Base-by-base conservation (phyloP, 2,797 vertebrate species). In the Meda fulgida region DNA sequence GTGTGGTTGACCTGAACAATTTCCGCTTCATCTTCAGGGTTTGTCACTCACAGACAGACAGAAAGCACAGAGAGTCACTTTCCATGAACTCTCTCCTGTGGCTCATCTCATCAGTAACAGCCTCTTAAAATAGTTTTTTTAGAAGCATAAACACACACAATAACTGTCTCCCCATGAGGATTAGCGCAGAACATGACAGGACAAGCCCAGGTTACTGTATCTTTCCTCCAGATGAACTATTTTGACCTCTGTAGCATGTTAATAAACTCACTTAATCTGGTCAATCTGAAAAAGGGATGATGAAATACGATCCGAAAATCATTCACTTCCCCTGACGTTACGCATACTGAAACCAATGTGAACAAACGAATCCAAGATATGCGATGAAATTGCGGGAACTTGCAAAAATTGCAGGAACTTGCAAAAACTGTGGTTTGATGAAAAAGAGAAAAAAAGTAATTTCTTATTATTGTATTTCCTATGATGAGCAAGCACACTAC, bases 61-160 rank as follows among this genome's bases (percentile, higher is more conserved):
- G 3, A 43, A 16, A 78, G 38, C 23, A 13, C 76, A 60, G 38
- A 65, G 70, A 51, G 71, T 38, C 29, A 38, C 71, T 83, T 83
- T 83, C 58, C 81, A 83, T 21, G 31, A 75, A 76, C 38, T 14
- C 23, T 75, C 71, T 83, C 81, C 23, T 13, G 65, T 71, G 83
- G 67, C 36, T 63, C 83, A 60, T 51, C 63, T 67, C n/a, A 65
- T 71, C 40, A 88, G 70, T 63, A 86, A 63, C 34, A 46, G 48
- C 40, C 31, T 53, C 72, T 77, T 7, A 58, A 84, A 84, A 86
- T 77, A 85, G 76, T 51, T 72, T 53, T 36, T 83, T 83, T 53
- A 48, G 26, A 11, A 34, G n/a, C 11, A 34, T 76, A 70, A 78
- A 78, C 48, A 58, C 46, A 77, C 43, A 67, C 31, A 71, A 53